Base-by-base conservation (phyloP, 2,797 vertebrate species). In the Margarornis squamiger region DNA sequence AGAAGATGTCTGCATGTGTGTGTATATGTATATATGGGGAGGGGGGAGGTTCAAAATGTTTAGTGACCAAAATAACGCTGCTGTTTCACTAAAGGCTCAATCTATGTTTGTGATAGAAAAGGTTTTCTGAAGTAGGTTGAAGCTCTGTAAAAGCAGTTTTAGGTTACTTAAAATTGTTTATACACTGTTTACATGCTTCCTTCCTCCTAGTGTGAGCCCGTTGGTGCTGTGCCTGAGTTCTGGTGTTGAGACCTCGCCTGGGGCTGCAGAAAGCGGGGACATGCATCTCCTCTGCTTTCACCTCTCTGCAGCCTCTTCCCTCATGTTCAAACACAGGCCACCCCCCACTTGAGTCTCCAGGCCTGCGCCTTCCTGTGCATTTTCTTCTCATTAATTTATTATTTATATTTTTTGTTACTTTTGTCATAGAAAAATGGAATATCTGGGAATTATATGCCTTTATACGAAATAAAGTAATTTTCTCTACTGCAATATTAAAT, bases 351-450 rank as follows among this genome's bases (percentile, higher is more conserved):
- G 32, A 29, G 41, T 39, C 41, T 66, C 32, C 52, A 45, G 10
- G 8, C 48, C 59, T 19, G 36, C 0, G 0, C 48, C 48, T 67
- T 78, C 24, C 61, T 1, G 0, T 2, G 2, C 14, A 3, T 29
- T 84, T 92, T 41, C 39, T 70, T 38, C 52, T 89, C 36, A 7
- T 65, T 38, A 49, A 24, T 22, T 48, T 75, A 39, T 59, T 68
- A 38, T 41, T 63, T 45, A 51, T 45, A 12, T 6, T 20, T 48
- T 74, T 48, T 73, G 2, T 36, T 68, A 46, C 39, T 88, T 73
- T 49, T 62, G 8, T 32, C 26, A 22, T 12, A 63, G 49, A 52
- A 76, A 76, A 46, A 36, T n/a, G 2, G 34, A 58, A 17, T 41
- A 46, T 30, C 17, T 38, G 32, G 22, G 14, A 54, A 43, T 75